These are phyloP conservation scores for Phthorimaea operculella DNA, from an alignment of 1,140 invertebrate species.

Conservation along the genomic window DNA sequence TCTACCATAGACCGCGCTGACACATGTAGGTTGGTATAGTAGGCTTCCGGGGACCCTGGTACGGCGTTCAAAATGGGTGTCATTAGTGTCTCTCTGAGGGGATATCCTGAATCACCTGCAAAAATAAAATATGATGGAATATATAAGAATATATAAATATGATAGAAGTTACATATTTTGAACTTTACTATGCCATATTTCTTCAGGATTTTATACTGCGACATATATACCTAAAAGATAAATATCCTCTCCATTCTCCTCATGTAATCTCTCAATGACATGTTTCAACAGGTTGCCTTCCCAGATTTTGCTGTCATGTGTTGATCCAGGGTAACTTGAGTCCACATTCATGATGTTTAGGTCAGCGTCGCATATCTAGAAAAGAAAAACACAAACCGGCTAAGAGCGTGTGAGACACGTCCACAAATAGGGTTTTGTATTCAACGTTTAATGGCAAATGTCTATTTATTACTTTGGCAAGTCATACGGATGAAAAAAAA, in stretches of 20 bases:
- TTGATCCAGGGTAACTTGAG: neutral
- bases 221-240: constrained; percentile 1
- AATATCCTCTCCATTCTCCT: neutral
- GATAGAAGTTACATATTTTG: too few species aligned
- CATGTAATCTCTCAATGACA: neutral
- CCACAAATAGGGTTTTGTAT: too few species aligned
- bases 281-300: neutral
- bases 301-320: constrained; percentile 3
- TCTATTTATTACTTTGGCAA: too few species aligned
- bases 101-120: constrained; percentile 35
- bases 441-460: too few species aligned
- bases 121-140: constrained; percentile 5
- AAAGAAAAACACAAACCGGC: neutral
- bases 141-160: too few species aligned
- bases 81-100: constrained; percentile 28
- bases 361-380: neutral
- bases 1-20: constrained; percentile 2
- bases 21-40: neutral
- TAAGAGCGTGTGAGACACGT: too few species aligned
- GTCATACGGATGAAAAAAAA: too few species aligned
- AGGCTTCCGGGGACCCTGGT: neutral
- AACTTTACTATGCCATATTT: too few species aligned
- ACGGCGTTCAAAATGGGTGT: constrained; percentile 23
- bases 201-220: too few species aligned
- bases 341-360: constrained; percentile 1